Conservation (phyloP, 2,888 invertebrate species). For the Cerceris ruficornis region DNA sequence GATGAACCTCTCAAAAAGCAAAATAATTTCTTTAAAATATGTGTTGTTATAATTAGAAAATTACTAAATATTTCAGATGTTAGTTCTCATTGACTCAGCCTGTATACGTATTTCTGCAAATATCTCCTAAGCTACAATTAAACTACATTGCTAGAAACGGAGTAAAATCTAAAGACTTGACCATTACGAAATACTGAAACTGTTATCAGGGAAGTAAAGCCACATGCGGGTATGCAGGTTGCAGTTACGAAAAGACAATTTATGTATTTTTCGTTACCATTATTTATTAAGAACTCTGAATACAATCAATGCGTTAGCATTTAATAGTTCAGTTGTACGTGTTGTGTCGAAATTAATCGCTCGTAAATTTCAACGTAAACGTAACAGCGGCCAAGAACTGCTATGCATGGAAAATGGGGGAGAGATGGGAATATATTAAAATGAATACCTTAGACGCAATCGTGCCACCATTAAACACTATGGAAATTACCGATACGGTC, state of each 20-base stretch:
- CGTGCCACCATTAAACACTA: no score
- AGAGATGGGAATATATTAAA: not conserved
- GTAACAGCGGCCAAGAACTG: slow-evolving; percentile 26
- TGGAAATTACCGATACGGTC: no score
- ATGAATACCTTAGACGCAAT: not conserved
- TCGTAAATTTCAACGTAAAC: slow-evolving; percentile 42
- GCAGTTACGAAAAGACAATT: slow-evolving; percentile 27
- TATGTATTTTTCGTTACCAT: slow-evolving; percentile 25
- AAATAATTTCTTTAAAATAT: no score
- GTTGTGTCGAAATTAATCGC: slow-evolving; percentile 29
- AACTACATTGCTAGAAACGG: not conserved
- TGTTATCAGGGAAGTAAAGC: slow-evolving; percentile 5
- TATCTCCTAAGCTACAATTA: slow-evolving; percentile 3
- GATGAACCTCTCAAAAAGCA: no score
- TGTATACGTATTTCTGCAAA: no score
- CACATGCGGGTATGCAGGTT: not conserved
- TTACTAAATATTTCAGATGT: no score
- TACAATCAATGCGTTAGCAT: slow-evolving; percentile 3
- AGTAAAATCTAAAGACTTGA: not conserved
- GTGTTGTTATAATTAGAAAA: no score
- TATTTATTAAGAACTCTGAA: slow-evolving; percentile 22
- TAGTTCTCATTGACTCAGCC: no score
- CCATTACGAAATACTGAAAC: slow-evolving; percentile 6
- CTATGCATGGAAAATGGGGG: slow-evolving; percentile 5
- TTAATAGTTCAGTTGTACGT: not conserved